Base-by-base conservation (phyloP, 1,140 invertebrate genomes). In the Drosophila orosa region DNA sequence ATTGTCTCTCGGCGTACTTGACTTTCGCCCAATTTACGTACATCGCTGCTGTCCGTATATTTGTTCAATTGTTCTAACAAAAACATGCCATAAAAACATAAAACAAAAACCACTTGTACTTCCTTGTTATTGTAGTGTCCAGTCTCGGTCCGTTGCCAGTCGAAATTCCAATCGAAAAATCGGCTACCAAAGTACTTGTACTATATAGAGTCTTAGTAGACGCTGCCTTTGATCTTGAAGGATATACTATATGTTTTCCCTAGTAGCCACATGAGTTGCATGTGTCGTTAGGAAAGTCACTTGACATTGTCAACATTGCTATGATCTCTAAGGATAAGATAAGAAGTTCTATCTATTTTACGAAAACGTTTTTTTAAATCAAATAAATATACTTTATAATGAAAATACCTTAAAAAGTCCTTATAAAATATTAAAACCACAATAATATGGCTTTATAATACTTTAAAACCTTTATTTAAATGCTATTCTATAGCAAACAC, bases 51-150 rank as follows among this genome's bases (percentile, higher is more conserved):
- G 40, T 33, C 48, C 19, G 54, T 39, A 24, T 71, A 47, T 87
- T 89, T 84, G 82, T 78, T 78, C 84, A 87, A 87, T 87, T 87
- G 84, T 87, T 87, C 84, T 56, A 78, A 60, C 77, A 87, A 84
- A 52, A 89, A 87, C 77, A 67, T 85, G 79, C 79, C 74, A 82
- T 45, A 74, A 59, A 83, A 78, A 78, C 73, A 77, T 76, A 58
- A 50, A 75, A 45, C 52, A 66, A 39, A 66, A 62, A 29, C 57
- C 48, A 69, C 76, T 75, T 75, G 63, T 76, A 69, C 75, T 78
- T 83, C 35, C 47, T 45, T 66, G 74, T 78, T 78, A 69, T 78
- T 78, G 65, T 78, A 77, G 56, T 22, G 63, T 71, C 67, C 65
- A 69, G 67, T 71, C 27, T 31, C 27, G 67, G 67, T 72, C 52